Evolutionary conservation across 2,888 invertebrate genomes (phyloP).

Genomic region (Pterostichus madidus): DNA sequence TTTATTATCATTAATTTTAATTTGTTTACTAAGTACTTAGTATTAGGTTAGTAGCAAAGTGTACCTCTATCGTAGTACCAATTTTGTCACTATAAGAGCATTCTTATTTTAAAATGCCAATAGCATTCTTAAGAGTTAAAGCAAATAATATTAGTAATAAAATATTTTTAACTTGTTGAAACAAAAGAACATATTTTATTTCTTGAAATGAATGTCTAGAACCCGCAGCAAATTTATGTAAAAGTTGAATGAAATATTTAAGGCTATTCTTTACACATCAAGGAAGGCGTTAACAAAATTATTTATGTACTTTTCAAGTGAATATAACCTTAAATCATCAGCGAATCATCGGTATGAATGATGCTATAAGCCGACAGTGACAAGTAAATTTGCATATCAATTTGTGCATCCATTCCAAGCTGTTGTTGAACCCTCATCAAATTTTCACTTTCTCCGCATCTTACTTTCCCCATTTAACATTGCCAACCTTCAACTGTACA

Average conservation of each 20-base stretch:
- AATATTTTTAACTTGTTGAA: too few species aligned
- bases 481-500: conserved; percentile 59
- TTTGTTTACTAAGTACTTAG: too few species aligned
- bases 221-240: neutral
- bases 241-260: neutral
- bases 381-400: conserved; percentile 33
- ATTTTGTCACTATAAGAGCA: too few species aligned
- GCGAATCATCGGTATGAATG: neutral
- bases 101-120: too few species aligned
- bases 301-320: neutral
- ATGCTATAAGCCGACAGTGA: neutral
- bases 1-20: too few species aligned
- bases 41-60: too few species aligned
- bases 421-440: conserved; percentile 44
- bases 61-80: too few species aligned
- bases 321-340: conserved; percentile 4
- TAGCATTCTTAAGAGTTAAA: too few species aligned
- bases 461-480: conserved; percentile 47
- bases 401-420: conserved; percentile 47
- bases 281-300: neutral
- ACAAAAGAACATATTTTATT: too few species aligned
- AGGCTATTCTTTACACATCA: neutral
- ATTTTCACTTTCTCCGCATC: conserved; percentile 44
- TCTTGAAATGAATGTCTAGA: neutral
- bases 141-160: too few species aligned